Conservation (phyloP, 2,888 invertebrate species). For the Cerastoderma edule region DNA sequence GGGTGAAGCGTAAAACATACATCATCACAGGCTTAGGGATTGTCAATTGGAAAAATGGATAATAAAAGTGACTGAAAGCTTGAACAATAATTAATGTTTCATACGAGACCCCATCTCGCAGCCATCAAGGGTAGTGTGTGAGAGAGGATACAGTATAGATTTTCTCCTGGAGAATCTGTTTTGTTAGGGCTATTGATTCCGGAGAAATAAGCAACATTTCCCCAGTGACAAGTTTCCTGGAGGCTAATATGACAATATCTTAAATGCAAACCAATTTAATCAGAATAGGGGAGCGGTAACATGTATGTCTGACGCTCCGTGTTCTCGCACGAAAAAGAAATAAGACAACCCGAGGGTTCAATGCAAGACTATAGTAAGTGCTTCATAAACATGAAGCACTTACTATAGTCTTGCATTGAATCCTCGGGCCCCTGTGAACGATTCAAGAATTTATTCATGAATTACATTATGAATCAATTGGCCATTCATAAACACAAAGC, state of each 20-base stretch:
- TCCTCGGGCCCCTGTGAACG: no score
- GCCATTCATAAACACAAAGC: no score
- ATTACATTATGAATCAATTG: no score
- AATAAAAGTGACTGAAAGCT: conserved; percentile 51
- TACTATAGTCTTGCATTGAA: no score
- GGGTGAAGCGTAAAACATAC: conserved; percentile 4
- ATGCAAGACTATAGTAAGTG: no score
- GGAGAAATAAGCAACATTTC: conserved; percentile 59
- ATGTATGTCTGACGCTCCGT: conserved; percentile 24
- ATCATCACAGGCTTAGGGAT: conserved; percentile 13
- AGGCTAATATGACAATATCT: conserved; percentile 64
- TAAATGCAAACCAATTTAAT: conserved; percentile 64
- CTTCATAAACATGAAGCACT: no score
- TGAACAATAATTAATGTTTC: conserved; percentile 59
- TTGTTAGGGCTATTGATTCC: conserved; percentile 63
- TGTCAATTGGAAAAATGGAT: conserved; percentile 29
- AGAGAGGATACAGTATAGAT: conserved; percentile 52
- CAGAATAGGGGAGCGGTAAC: conserved; percentile 39
- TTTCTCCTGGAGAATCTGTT: conserved; percentile 58
- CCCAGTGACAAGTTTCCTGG: conserved; percentile 57
- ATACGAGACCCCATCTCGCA: conserved; percentile 26
- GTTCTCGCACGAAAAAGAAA: no score
- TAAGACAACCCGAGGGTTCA: no score
- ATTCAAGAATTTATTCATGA: no score
- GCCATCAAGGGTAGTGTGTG: conserved; percentile 35